Percentiles rank a stretch among this genome's conserved stretches.
Conservation (phyloP, 1,140 invertebrate genomes). For the Drosophila ercepeae region DNA sequence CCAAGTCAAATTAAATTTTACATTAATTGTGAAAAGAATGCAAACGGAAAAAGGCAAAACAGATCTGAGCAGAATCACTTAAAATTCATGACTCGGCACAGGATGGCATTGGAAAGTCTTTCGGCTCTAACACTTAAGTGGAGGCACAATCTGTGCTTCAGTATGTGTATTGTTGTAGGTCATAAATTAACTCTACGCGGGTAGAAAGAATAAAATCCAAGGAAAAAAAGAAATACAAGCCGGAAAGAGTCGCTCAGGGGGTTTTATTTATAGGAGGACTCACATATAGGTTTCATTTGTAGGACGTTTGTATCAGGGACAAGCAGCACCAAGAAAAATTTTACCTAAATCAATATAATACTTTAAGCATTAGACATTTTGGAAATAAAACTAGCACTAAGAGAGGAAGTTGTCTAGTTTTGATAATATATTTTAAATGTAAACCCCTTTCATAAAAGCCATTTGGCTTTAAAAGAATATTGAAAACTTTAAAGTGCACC, state of each 20-base stretch:
- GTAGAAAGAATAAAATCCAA: slow-evolving; percentile 19
- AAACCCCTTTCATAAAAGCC: no score
- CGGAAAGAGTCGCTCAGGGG: slow-evolving; percentile 34
- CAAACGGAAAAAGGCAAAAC: slow-evolving; percentile 31
- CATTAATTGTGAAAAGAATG: slow-evolving; percentile 54
- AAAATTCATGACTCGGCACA: slow-evolving; percentile 70
- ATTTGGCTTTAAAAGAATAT: neutral
- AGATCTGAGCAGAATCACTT: slow-evolving; percentile 58
- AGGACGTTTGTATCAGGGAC: slow-evolving; percentile 42
- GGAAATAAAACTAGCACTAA: no score
- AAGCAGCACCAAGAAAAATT: slow-evolving; percentile 28
- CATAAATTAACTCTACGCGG: slow-evolving; percentile 72
- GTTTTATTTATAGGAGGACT: slow-evolving; percentile 65
- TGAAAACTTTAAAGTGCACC: neutral
- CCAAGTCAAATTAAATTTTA: slow-evolving; percentile 56
- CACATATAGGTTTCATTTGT: slow-evolving; percentile 30
- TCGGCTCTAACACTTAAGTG: slow-evolving; percentile 60
- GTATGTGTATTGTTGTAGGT: slow-evolving; percentile 48
- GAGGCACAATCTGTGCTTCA: slow-evolving; percentile 50
- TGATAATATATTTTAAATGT: neutral
- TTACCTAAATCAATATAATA: neutral
- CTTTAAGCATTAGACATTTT: neutral
- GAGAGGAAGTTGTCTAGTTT: no score
- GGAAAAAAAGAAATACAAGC: neutral
- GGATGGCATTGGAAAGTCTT: slow-evolving; percentile 50